A percentile compares a stretch with the other conserved stretches of the same genome.
Evolutionary conservation across 1,140 invertebrate species (phyloP).

Genomic region (Mycetomoellerius zeteki): DNA sequence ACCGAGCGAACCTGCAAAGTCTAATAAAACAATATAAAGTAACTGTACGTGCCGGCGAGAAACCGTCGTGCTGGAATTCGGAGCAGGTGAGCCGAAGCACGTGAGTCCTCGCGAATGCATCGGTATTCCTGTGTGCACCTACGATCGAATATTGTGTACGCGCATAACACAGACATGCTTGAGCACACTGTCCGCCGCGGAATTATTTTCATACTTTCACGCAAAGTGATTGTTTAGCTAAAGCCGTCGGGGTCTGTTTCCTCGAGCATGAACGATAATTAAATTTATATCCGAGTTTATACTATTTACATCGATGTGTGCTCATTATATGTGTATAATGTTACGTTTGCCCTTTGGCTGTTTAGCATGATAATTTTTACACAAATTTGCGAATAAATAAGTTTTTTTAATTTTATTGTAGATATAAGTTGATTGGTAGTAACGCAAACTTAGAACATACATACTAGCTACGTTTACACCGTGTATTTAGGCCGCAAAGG

Average conservation of each 20-base stretch:
- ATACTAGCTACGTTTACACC: no score
- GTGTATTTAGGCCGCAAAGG: no score
- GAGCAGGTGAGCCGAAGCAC: slow-evolving; percentile 71
- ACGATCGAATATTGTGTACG: slow-evolving; percentile 41
- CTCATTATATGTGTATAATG: slow-evolving; percentile 76
- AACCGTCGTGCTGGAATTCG: slow-evolving; percentile 66
- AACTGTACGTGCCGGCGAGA: slow-evolving; percentile 51
- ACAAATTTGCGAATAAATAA: neutral
- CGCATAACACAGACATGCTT: slow-evolving; percentile 15
- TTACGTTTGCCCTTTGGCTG: slow-evolving; percentile 41
- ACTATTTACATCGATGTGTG: slow-evolving; percentile 80
- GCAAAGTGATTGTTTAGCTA: slow-evolving; percentile 85
- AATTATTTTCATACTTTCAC: slow-evolving; percentile 86
- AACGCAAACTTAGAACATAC: no score
- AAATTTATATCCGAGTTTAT: slow-evolving; percentile 87
- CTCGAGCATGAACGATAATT: slow-evolving; percentile 86
- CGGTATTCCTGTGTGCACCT: slow-evolving; percentile 46
- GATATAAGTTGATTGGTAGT: neutral
- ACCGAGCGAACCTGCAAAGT: neutral
- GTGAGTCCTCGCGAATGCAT: slow-evolving; percentile 62
- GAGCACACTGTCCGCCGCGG: slow-evolving; percentile 69
- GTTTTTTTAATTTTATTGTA: neutral
- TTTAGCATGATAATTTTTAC: neutral
- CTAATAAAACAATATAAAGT: slow-evolving; percentile 64
- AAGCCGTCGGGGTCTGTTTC: slow-evolving; percentile 82